Conservation (phyloP, 37 sponge, comb jelly and placozoan species). For the Amphimedon queenslandica region DNA sequence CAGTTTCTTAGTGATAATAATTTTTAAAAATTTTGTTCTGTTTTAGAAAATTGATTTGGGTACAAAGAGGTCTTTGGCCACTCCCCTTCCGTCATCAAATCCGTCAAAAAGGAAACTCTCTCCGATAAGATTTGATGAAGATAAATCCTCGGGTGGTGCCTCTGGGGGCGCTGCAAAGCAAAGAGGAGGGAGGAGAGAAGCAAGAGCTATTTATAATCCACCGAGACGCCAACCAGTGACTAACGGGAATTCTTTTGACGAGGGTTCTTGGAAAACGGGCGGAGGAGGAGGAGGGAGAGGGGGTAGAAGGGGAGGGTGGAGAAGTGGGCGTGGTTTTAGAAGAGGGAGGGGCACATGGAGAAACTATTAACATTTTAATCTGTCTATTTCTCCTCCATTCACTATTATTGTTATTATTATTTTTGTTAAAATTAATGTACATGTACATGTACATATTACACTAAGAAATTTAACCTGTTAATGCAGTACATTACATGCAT, state of each 20-base stretch:
- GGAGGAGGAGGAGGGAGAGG: slow-evolving; percentile 21
- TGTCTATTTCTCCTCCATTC: too few relatives aligned
- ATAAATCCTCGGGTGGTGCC: neutral
- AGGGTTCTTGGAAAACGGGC: neutral
- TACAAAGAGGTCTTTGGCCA: slow-evolving; percentile 7
- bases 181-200: neutral
- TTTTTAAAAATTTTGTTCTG: too few relatives aligned
- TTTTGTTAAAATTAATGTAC: too few relatives aligned
- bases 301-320: slow-evolving; percentile 17
- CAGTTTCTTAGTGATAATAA: too few relatives aligned
- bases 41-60: too few relatives aligned
- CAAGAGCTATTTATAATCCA: slow-evolving; percentile 34
- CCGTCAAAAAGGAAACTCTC: slow-evolving; percentile 39
- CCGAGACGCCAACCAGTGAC: slow-evolving; percentile 30
- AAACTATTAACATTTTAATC: too few relatives aligned
- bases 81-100: neutral
- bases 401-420: too few relatives aligned
- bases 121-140: slow-evolving; percentile 40
- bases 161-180: neutral
- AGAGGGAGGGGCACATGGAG: slow-evolving; percentile 17
- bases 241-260: slow-evolving; percentile 11
- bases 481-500: too few relatives aligned
- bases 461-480: too few relatives aligned
- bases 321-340: slow-evolving; percentile 36
- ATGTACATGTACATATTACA: too few relatives aligned